Base-by-base conservation (phyloP, 2,797 vertebrate species). In the Scleropages formosus region DNA sequence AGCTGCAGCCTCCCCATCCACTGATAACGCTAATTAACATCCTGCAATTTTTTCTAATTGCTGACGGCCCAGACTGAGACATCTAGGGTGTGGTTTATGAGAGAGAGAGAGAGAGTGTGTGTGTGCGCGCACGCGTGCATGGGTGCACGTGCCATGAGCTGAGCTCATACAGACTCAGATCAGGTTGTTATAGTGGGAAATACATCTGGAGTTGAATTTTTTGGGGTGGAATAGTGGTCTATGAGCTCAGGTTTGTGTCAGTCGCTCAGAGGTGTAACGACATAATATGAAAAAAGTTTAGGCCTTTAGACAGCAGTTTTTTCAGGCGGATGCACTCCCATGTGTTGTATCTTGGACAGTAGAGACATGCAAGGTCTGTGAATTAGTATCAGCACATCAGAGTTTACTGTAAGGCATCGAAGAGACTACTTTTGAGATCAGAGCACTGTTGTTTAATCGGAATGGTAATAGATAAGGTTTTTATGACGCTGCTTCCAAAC, bases 1-100 rank as follows among this genome's bases (percentile, higher is more conserved):
- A 86, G 83, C 82, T 87, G 84, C 87, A 82, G 84, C 83, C 80
- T 87, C 85, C 84, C 77, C 82, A 80, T 81, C 82, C 83, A 80
- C 80, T 85, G 92, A 93, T 93, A 92, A 93, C 85, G 15, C 87
- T 92, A 93, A 93, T 85, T 87, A 88, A 87, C 86, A 91, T 94
- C 92, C 92, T 90, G 91, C 78, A 80, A 93, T 94, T 92, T 90
- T 76, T 77, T 80, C 82, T 91, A 92, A 93, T 93, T 89, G 86
- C 81, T 78, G 73, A 77, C 7, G 24, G 84, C 83, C 85, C 72
- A 78, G 85, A 88, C 86, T 80, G 81, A 88, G 88, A 90, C 90
- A 90, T 86, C 87, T 86, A 85, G 90, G 90, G 89, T 85, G 89
- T 88, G 84, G 88, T 80, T 67, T 27, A 63, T 62, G n/a, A 4